These are phyloP conservation scores for Aplocera efformata DNA, from an alignment of 2,888 invertebrate genomes.

Conservation along the genomic window DNA sequence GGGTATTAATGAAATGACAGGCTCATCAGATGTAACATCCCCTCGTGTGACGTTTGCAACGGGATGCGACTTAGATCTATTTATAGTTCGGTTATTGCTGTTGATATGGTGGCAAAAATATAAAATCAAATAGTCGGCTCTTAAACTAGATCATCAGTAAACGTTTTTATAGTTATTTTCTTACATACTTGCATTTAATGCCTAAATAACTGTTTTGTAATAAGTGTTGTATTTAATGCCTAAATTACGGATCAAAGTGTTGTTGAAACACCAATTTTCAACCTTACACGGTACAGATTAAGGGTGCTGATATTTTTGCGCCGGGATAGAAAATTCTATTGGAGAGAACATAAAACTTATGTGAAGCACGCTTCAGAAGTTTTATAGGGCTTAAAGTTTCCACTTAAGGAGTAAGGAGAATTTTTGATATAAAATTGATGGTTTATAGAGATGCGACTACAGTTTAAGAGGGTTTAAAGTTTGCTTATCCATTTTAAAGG, in stretches of 20 bases:
- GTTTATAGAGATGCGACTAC: conserved; percentile 26
- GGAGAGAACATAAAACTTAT: conserved; percentile 65
- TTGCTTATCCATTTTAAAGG: conserved; percentile 13
- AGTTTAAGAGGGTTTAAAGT: conserved; percentile 13
- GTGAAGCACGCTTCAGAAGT: conserved; percentile 74
- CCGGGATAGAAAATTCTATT: conserved; percentile 47
- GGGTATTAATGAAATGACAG: too few species aligned
- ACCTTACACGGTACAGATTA: conserved; percentile 2
- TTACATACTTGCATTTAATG: conserved; percentile 60
- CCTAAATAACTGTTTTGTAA: too few species aligned
- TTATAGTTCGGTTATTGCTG: too few species aligned
- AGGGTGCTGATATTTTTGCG: conserved; percentile 2
- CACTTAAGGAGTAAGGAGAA: conserved; percentile 60
- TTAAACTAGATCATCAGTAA: too few species aligned
- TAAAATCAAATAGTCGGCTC: too few species aligned
- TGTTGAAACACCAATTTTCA: conserved; percentile 3
- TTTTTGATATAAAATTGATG: conserved; percentile 56
- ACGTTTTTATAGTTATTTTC: conserved; percentile 63
- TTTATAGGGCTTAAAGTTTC: conserved; percentile 73
- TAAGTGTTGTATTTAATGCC: too few species aligned
- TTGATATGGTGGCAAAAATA: too few species aligned
- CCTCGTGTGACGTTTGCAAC: too few species aligned
- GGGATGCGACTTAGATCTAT: too few species aligned
- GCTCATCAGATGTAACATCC: too few species aligned
- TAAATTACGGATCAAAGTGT: not conserved